Percentiles rank a stretch among this genome's conserved stretches.
Evolutionary conservation across 2,113 vertebrate species (phyloP).

Genomic region (Calyptommatus sinebrachiatus): DNA sequence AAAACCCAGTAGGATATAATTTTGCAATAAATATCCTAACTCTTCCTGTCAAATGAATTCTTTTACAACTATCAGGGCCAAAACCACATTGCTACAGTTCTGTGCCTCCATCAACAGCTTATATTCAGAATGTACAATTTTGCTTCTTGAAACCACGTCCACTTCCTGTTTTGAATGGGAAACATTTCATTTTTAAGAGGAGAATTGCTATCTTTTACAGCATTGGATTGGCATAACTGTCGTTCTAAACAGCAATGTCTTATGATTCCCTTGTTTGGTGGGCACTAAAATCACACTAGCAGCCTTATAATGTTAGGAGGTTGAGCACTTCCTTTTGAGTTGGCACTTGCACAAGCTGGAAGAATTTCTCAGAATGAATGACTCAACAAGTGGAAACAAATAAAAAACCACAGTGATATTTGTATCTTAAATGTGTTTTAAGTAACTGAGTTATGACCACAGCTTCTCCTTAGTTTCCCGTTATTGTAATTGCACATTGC

Average conservation of each 20-base stretch:
- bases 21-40: conserved; percentile 47
- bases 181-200: conserved; percentile 23
- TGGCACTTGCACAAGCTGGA: conserved; percentile 70
- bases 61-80: conserved; percentile 21
- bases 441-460: conserved; percentile 92
- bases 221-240: conserved; percentile 24
- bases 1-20: conserved; percentile 16
- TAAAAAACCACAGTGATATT: conserved; percentile 82
- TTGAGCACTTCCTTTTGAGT: conserved; percentile 50
- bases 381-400: conserved; percentile 74
- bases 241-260: conserved; percentile 31
- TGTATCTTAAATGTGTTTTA: conserved; percentile 85
- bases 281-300: conserved; percentile 14
- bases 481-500: conserved; percentile 89
- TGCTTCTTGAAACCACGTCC: conserved; percentile 37
- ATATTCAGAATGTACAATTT: conserved; percentile 43
- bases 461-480: conserved; percentile 80
- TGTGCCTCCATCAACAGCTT: conserved; percentile 51
- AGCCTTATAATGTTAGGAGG: not conserved
- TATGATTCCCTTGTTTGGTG: not conserved
- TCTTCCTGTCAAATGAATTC: conserved; percentile 11
- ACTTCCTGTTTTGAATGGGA: conserved; percentile 49
- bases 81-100: conserved; percentile 31
- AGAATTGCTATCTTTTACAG: conserved; percentile 28
- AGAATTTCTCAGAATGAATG: conserved; percentile 72